These are phyloP conservation scores for Drosophila subquinaria DNA, from an alignment of 2,888 invertebrate species.

Conservation along the genomic window DNA sequence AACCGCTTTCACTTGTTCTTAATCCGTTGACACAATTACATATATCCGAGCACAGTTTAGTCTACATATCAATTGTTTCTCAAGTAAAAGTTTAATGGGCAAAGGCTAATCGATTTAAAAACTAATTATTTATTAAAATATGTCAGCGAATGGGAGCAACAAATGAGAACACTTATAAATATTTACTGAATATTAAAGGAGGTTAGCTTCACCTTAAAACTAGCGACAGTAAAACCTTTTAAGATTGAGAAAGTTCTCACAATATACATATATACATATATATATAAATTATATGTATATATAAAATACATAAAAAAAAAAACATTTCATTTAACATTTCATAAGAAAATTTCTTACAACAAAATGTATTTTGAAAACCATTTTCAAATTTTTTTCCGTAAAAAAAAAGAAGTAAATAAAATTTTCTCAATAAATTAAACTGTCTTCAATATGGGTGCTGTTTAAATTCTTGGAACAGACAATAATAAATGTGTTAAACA, in stretches of 20 bases:
- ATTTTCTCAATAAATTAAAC: background rate
- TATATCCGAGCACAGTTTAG: background rate
- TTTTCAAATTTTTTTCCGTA: background rate
- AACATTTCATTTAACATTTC: background rate
- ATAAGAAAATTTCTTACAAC: too few species aligned
- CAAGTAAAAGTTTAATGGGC: background rate
- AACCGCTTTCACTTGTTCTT: slow-evolving; percentile 2
- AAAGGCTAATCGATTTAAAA: background rate
- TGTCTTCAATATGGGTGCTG: background rate
- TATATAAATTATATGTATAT: background rate
- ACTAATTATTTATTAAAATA: slow-evolving; percentile 2
- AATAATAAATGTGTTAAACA: background rate
- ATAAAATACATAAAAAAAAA: background rate
- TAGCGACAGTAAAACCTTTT: too few species aligned
- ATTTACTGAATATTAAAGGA: background rate
- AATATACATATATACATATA: too few species aligned
- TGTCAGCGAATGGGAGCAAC: background rate
- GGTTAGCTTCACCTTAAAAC: too few species aligned
- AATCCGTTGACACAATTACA: background rate
- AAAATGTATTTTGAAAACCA: background rate
- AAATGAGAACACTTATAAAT: background rate
- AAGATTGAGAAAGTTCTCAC: too few species aligned
- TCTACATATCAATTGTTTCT: background rate
- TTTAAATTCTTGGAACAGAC: background rate
- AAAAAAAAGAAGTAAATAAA: too few species aligned